Evolutionary conservation across 2,797 vertebrate genomes (phyloP), one percentile per base, ranked within the genome.

Genomic region (Typhlichthys eigenmanni): DNA sequence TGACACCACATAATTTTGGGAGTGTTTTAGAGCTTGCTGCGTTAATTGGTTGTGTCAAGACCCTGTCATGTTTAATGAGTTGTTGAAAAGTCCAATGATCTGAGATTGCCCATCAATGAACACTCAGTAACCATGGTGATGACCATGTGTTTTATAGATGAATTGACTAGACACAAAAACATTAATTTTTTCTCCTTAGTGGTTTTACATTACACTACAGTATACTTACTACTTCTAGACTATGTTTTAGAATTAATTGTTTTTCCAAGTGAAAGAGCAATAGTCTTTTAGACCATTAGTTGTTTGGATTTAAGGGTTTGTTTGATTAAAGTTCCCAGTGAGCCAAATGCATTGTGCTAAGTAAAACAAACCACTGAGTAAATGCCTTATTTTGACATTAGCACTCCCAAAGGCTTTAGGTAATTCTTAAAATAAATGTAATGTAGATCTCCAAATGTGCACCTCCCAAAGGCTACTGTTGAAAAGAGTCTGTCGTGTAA

Each of bases 51-150:
- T 52, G 50, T 52, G 5, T 5, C 10, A 10, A 14, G 50, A 13
- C 54, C 69, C 17, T 56, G 59, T 49, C 54, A 29, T 58, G 57
- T 72, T 65, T 69, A 69, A 74, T 64, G 43, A 75, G 64, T 76
- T 72, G 60, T 79, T 76, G 74, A 66, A 58, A 47, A 59, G 66
- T 56, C 80, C 70, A 70, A 70, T 67, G 64, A 55, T 62, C 60
- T 11, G 19, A 69, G 51, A 68, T 75, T 13, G 34, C 0, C 52
- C 45, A 53, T 58, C 48, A n/a, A 52, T 19, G 43, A 34, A 51
- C 46, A 63, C 1, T 0, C 1, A 8, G n/a, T 45, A 50, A 64
- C 50, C 7, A 11, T 5, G 9, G 43, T 52, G 53, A 29, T 68
- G 16, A 12, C 29, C 38, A 43, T 43, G 7, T 43, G 38, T 29